A percentile compares a stretch with the other conserved stretches of the same genome.
Evolutionary conservation across 2,888 invertebrate species (phyloP).

Genomic region (Busseola fusca): DNA sequence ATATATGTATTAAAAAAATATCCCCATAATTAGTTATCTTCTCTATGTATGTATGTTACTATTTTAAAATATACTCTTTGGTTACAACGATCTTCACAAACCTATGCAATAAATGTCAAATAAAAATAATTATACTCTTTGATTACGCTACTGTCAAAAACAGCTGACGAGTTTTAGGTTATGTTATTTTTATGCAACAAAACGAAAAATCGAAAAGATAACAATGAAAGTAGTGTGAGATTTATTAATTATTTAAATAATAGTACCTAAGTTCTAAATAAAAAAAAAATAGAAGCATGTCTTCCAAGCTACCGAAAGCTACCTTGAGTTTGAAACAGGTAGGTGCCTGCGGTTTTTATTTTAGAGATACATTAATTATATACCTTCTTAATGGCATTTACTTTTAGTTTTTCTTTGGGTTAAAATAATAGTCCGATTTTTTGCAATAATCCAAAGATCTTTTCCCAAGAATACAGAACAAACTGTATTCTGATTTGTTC

Average conservation of each 20-base stretch:
- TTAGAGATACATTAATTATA: background rate
- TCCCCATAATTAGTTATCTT: no score
- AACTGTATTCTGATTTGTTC: no score
- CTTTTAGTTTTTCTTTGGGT: background rate
- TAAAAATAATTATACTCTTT: no score
- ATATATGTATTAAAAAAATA: no score
- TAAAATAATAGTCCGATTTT: background rate
- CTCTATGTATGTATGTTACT: no score
- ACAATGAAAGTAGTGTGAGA: background rate
- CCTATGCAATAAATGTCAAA: background rate
- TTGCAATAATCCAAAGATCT: background rate
- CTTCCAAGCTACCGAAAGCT: constrained; percentile 83
- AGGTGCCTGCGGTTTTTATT: constrained; percentile 78
- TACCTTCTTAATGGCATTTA: background rate
- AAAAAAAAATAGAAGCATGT: constrained; percentile 63
- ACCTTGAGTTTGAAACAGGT: constrained; percentile 91
- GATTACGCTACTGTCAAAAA: constrained; percentile 31
- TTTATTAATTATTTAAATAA: background rate
- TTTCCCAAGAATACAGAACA: no score
- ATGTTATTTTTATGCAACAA: constrained; percentile 30
- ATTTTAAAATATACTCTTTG: no score
- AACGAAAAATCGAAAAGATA: background rate
- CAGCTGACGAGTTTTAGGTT: constrained; percentile 49
- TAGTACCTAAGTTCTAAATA: constrained; percentile 1
- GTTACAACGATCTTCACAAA: background rate